Base-by-base conservation (phyloP, 2,888 invertebrate species). In the Paralinhomoeus sp. region DNA sequence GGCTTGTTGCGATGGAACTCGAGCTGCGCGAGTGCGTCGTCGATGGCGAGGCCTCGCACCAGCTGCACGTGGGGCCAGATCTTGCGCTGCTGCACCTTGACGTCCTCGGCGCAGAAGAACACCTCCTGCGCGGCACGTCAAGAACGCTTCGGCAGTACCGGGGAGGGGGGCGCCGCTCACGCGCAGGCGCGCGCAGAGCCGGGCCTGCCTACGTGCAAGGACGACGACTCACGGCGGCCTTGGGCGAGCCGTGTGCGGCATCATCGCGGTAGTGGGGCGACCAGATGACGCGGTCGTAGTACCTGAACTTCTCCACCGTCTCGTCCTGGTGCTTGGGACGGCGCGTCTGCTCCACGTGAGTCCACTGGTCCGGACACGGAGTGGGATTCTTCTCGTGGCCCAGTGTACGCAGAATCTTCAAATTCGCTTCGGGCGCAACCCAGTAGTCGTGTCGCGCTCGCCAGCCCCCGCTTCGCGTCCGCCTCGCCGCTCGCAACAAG, bases 11-110 rank as follows among this genome's bases (percentile, higher is more conserved):
- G 62, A 1, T 81, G 71, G 68, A 83, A 87, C 54, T 75, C 75
- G 17, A 91, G 67, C 63, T 91, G 89, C 62, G 79, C 82, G 1
- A 89, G 61, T 15, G 91, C 91, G 67, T 91, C 89, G 65, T 91
- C 89, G 2, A 89, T 77, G 18, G 78, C 71, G 78, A 89, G 77
- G 17, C 27, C 24, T 5, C 61, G 50, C 51, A 66, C 65, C 61
- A 64, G 52, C 2, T 51, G 49, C 34, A 87, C 82, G 37, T 85
- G 72, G 54, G 85, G 87, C 83, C 84, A 87, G 73, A 91, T 75
- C 63, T 85, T 91, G 60, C 79, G 75, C 1, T 78, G 78, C 57
- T 82, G 82, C 62, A 87, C 85, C 66, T 83, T 83, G 38, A 91
- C 73, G 59, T 84, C 78, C 18, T 71, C 66, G 57, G 77, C 75